phyloP scores from a whole-genome alignment of 2,888 invertebrate species.

The Heliconius charithonia region DNA sequence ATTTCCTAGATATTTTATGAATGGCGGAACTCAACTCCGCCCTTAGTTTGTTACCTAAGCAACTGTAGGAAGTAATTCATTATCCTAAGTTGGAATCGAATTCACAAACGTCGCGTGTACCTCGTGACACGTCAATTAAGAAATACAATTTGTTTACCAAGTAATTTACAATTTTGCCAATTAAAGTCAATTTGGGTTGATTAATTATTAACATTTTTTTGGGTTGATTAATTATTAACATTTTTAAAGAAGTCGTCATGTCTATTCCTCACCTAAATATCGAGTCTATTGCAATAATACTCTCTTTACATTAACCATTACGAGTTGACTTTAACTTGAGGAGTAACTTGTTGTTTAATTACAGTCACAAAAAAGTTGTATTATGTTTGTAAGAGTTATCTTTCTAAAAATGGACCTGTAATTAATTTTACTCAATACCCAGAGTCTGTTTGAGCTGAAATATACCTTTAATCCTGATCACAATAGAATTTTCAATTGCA shows the following conservation, averaged over 20 bases:
- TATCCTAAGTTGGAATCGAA: too few species aligned
- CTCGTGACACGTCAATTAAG: background rate
- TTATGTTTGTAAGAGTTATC: background rate
- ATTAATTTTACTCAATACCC: too few species aligned
- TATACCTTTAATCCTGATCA: too few species aligned
- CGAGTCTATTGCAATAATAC: background rate
- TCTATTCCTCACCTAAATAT: conserved; percentile 19
- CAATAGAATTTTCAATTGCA: too few species aligned
- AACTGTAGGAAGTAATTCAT: too few species aligned
- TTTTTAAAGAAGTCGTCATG: background rate
- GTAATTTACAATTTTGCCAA: background rate
- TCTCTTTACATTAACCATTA: background rate
- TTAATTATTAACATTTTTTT: background rate
- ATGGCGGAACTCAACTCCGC: background rate
- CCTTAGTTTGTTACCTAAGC: background rate
- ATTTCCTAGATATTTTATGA: background rate
- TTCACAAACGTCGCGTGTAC: background rate
- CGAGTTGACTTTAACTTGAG: background rate
- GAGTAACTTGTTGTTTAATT: background rate
- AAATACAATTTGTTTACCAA: background rate
- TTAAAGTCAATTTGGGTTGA: background rate
- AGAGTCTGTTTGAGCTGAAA: too few species aligned
- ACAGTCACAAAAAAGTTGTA: background rate
- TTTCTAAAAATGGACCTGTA: background rate
- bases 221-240: too few species aligned